Base-by-base conservation (phyloP, 2,888 invertebrate species). In the Melanargia galathea region DNA sequence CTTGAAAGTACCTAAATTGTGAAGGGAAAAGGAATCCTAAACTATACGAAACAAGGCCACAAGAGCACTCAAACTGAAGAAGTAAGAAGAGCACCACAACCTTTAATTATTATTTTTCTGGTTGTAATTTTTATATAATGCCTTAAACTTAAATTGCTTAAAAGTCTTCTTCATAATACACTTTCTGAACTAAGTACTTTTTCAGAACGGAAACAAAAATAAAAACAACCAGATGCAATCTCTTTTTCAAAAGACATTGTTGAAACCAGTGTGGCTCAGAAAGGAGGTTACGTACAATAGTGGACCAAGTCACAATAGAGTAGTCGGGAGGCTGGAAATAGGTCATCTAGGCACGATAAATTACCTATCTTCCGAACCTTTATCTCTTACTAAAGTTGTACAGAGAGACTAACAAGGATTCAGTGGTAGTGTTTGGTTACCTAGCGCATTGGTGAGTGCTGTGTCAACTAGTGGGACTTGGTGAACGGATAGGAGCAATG, bases 281-380 rank as follows among this genome's bases (percentile, higher is more conserved):
- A 67, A 63, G 57, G 49, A 59, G 65, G 63, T 67, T 65, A 59
- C 64, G 52, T 54, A 60, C 65, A 67, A 65, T 65, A 64, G 63
- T 26, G 22, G 60, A 16, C 60, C 60, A 35, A 58, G 60, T 35
- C 40, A 63, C 63, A 66, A 66, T 63, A 24, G 58, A 63, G 45
- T 18, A 46, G 52, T 54, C 60, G 62, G 57, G 35, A 43, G 57
- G 26, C 38, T 54, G 18, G 22, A 63, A 58, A 61, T 66, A 63
- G 66, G 66, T 63, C 66, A 66, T 43, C 48, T 66, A 54, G 63
- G 35, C 43, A 63, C 49, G 60, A 56, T 57, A 60, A 57, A 66
- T 57, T 63, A 43, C 33, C 48, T 54, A 57, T 49, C 52, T 52
- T 35, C 52, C 26, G 18, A 48, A 54, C 52, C 30, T 52, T 51